phyloP scores from a whole-genome alignment of 1,140 invertebrate species.

The Ylistrum balloti region DNA sequence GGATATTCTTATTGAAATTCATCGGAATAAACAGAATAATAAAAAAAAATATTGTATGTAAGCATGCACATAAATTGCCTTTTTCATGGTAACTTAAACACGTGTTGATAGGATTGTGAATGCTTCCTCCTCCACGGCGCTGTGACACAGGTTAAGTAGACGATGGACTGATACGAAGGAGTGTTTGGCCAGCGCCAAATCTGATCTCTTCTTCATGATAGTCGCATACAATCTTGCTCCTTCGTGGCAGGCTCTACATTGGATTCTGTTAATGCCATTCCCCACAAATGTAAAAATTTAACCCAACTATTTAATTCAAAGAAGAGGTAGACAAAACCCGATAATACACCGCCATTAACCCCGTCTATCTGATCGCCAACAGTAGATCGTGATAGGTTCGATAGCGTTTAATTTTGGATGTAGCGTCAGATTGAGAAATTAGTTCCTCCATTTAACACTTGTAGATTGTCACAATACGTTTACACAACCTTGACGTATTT shows the following conservation, averaged over 20 bases:
- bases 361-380: neutral
- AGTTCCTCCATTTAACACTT: slow-evolving; percentile 10
- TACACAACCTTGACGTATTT: slow-evolving; percentile 15
- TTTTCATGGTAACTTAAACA: slow-evolving; percentile 32
- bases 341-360: neutral
- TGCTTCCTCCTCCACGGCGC: neutral
- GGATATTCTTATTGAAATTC: neutral
- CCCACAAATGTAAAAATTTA: neutral
- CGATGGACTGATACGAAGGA: neutral
- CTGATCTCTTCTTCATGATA: neutral
- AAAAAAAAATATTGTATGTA: neutral
- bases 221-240: neutral
- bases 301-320: slow-evolving; percentile 25
- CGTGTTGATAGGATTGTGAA: neutral
- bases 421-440: slow-evolving; percentile 18
- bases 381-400: neutral
- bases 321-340: neutral
- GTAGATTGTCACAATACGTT: neutral
- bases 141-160: neutral
- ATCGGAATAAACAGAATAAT: neutral
- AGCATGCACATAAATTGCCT: neutral
- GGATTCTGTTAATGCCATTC: neutral
- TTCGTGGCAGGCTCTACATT: neutral
- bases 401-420: slow-evolving; percentile 26
- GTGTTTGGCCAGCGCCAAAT: neutral